Evolutionary conservation across 2,797 vertebrate genomes (phyloP), one percentile per base, ranked within the genome.

Genomic region (Characodon lateralis): DNA sequence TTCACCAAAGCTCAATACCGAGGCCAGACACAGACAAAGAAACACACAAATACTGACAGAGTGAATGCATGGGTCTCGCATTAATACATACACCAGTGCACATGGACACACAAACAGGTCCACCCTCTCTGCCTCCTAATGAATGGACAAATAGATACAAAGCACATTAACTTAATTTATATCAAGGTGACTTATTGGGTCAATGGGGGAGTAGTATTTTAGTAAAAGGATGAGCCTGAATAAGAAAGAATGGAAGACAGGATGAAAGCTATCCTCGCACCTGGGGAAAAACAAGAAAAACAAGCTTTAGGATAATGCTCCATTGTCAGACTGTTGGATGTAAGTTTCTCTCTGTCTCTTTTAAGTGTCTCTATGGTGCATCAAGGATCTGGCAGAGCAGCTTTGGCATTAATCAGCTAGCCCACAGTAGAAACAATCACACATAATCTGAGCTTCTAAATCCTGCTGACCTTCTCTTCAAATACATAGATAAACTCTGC

Each of bases 331-430:
- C 87, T 61, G 77, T 71, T 61, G 78, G 79, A 80, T 18, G 77
- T 75, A 83, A 59, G 79, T 73, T 90, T 76, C 78, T 79, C 70
- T 79, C 63, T 9, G 81, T 87, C 79, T 90, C 93, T 93, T 94
- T 94, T 86, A 93, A 94, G 90, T 91, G 84, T 76, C 72, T 90
- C 89, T 72, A 72, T 78, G 71, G 85, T 91, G 91, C 88, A 91
- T 94, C 94, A 92, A 90, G 88, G 84, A 90, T 86, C 91, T 90
- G 91, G 93, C 92, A 94, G 89, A 83, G 58, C 85, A 90, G 92
- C 85, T 94, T 92, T 89, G 85, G 89, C 91, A 92, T 94, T 94
- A 94, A 95, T 93, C 94, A 94, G 88, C 88, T 79, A 85, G 82
- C 86, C 83, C 77, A 83, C 89, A 87, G 85, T 91, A 90, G 89